Conservation (phyloP, 2,888 invertebrate species). For the Lasioglossum malachurum region DNA sequence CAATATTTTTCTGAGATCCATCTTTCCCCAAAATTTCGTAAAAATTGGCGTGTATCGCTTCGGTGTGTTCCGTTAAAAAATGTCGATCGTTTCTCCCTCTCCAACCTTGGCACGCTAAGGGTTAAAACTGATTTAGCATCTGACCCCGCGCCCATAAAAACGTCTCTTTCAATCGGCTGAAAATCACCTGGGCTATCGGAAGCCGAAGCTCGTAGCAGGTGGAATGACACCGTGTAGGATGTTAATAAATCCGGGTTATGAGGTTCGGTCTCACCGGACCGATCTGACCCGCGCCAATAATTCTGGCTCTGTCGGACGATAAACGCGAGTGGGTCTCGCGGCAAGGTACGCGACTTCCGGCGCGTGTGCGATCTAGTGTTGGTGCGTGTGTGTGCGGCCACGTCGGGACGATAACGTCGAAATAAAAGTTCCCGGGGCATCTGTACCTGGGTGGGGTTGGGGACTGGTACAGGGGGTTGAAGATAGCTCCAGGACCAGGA, state of each 20-base stretch:
- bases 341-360: not conserved
- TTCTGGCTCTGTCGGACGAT: conserved; percentile 35
- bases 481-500: conserved; percentile 32
- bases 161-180: not conserved
- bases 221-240: not conserved
- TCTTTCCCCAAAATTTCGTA: not conserved
- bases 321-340: conserved; percentile 34
- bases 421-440: conserved; percentile 66
- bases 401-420: conserved; percentile 56
- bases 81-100: not conserved
- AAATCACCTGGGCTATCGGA: not conserved
- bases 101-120: too few relatives aligned
- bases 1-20: too few relatives aligned
- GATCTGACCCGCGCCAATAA: not conserved
- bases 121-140: not conserved
- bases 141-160: not conserved
- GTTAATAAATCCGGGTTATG: conserved; percentile 63
- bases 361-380: not conserved
- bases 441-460: conserved; percentile 14
- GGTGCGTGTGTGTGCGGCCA: not conserved
- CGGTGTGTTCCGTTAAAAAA: not conserved
- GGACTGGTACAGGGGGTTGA: conserved; percentile 9
- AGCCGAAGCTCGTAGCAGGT: not conserved
- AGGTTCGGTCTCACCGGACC: conserved; percentile 24
- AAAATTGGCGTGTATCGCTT: not conserved